A percentile compares a stretch with the other conserved stretches of the same genome.
phyloP scores from a whole-genome alignment of 2,888 invertebrate species.

The Drosophila sordidula region DNA sequence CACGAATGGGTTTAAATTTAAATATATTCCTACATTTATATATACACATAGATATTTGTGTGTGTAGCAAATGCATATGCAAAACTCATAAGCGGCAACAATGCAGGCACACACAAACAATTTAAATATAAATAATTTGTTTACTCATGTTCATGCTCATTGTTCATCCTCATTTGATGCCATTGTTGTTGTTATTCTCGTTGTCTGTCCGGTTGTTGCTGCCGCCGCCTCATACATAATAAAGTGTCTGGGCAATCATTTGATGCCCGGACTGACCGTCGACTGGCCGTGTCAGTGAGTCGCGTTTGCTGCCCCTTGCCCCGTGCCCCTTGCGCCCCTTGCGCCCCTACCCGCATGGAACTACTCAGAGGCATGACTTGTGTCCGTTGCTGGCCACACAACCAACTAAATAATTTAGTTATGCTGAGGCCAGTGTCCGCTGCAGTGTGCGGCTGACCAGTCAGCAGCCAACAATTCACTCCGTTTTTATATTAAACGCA shows the following conservation, averaged over 20 bases:
- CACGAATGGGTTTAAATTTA: conserved; percentile 34
- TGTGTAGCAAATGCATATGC: conserved; percentile 49
- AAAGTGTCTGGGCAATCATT: conserved; percentile 81
- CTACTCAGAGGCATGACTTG: conserved; percentile 42
- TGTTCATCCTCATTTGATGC: conserved; percentile 62
- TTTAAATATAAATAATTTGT: conserved; percentile 79
- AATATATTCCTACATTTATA: background rate
- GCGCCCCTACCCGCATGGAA: conserved; percentile 10
- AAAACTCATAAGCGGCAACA: conserved; percentile 63
- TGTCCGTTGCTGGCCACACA: conserved; percentile 58
- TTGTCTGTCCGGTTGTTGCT: conserved; percentile 37
- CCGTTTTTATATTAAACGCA: conserved; percentile 56
- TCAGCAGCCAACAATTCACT: conserved; percentile 56
- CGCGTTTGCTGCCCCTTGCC: conserved; percentile 23
- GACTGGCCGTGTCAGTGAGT: conserved; percentile 64
- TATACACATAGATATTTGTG: background rate
- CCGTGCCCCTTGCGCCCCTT: no score
- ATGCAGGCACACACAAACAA: conserved; percentile 69
- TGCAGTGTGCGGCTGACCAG: conserved; percentile 53
- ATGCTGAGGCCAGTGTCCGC: conserved; percentile 45
- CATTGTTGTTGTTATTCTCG: conserved; percentile 26
- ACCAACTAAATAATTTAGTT: conserved; percentile 80
- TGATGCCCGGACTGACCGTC: conserved; percentile 58
- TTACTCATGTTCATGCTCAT: conserved; percentile 75
- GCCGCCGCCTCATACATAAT: conserved; percentile 73